Evolutionary conservation across 2,888 invertebrate genomes (phyloP).

Genomic region (Willowsia nigromaculata): DNA sequence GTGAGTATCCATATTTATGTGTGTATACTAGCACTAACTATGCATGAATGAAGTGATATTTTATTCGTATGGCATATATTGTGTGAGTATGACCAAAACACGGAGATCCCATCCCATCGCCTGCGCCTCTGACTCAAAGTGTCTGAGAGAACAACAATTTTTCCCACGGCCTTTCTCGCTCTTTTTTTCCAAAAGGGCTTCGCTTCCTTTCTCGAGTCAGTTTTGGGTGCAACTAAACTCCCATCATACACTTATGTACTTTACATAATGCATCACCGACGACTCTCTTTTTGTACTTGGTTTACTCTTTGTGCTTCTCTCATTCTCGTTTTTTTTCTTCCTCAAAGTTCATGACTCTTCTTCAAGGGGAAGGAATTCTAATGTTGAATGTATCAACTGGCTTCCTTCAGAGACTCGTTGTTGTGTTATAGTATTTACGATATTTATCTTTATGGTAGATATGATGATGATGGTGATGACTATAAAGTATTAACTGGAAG

Average conservation of each 20-base stretch:
- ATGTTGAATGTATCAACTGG: conserved; percentile 39
- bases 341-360: conserved; percentile 63
- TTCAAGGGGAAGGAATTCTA: conserved; percentile 60
- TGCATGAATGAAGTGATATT: conserved; percentile 36
- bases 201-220: conserved; percentile 68
- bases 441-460: background rate
- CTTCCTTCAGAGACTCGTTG: conserved; percentile 30
- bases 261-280: background rate
- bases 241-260: conserved; percentile 42
- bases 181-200: conserved; percentile 68
- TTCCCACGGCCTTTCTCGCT: conserved; percentile 77
- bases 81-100: conserved; percentile 10
- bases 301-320: conserved; percentile 3
- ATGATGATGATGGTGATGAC: too few species aligned
- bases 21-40: background rate
- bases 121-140: conserved; percentile 40
- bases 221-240: conserved; percentile 70
- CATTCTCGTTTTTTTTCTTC: conserved; percentile 7
- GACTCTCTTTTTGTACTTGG: conserved; percentile 26
- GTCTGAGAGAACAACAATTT: conserved; percentile 63
- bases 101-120: conserved; percentile 52
- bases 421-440: background rate
- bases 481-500: background rate
- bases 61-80: conserved; percentile 24
- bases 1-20: background rate